Evolutionary conservation across 1,140 invertebrate genomes (phyloP).

Genomic region (Drosophila parabipectinata): DNA sequence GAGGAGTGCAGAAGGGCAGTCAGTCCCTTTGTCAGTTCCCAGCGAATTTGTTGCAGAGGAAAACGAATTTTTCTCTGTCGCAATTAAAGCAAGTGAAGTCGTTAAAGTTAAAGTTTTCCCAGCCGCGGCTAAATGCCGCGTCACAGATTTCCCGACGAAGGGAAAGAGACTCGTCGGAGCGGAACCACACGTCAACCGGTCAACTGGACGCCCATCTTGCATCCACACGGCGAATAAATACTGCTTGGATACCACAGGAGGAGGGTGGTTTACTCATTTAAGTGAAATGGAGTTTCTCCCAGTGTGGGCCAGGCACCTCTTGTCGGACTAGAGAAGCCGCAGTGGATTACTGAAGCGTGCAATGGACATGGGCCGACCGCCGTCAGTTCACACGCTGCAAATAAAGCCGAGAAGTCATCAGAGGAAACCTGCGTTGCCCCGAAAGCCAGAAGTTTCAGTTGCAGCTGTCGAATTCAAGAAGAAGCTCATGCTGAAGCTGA

Average conservation of each 20-base stretch:
- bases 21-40: slow-evolving; percentile 38
- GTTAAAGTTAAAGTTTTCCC: slow-evolving; percentile 68
- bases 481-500: slow-evolving; percentile 5
- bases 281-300: neutral
- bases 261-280: neutral
- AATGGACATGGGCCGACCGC: slow-evolving; percentile 56
- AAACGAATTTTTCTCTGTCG: slow-evolving; percentile 72
- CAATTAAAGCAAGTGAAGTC: slow-evolving; percentile 69
- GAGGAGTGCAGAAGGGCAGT: neutral
- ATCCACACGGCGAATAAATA: slow-evolving; percentile 2
- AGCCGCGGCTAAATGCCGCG: slow-evolving; percentile 71
- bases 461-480: slow-evolving; percentile 28
- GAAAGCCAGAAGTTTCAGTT: slow-evolving; percentile 24
- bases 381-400: slow-evolving; percentile 67
- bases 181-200: slow-evolving; percentile 79
- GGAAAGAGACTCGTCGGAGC: slow-evolving; percentile 51
- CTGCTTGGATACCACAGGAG: neutral
- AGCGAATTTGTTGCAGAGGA: slow-evolving; percentile 59
- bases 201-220: slow-evolving; percentile 51
- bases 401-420: slow-evolving; percentile 41
- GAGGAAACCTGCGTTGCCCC: neutral
- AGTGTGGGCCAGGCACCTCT: slow-evolving; percentile 2
- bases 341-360: slow-evolving; percentile 69
- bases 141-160: slow-evolving; percentile 69
- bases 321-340: slow-evolving; percentile 6